Base-by-base conservation (phyloP, 2,888 invertebrate species). In the Philopedon plagiatum region DNA sequence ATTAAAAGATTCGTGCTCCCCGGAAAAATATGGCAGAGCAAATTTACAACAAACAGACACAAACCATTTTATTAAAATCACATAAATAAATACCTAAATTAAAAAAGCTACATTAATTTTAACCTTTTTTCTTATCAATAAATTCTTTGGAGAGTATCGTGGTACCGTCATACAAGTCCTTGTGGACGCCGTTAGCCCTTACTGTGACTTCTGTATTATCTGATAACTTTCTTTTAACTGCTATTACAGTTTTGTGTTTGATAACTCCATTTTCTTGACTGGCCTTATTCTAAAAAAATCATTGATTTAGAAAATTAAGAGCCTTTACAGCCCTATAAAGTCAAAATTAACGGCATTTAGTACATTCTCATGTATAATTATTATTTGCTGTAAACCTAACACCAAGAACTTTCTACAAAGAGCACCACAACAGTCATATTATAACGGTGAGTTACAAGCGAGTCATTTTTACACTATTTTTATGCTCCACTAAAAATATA, bases 101-200 rank as follows among this genome's bases (percentile, higher is more conserved):
- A 39, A 19, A 11, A 11, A 11, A n/a, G 9, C 15, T 29, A 18
- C 15, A 44, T 5, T 39, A 0, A 8, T 3, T 63, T 39, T 64
- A 64, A 54, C 63, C 63, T 15, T 64, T 64, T 21, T 64, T 64
- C 39, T 64, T 64, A 37, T 64, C 37, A 18, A n/a, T 26, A 23
- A 64, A 49, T 15, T 64, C 49, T 64, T 34, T 51, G 39, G 54
- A 34, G 0, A 64, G 11, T 11, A 62, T 32, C n/a, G 37, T 26
- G n/a, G 63, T 8, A 32, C 23, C 13, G 0, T 54, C 51, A 29
- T 29, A 54, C 9, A 54, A 15, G 2, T 54, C 18, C 18, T 29
- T 39, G 15, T 41, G 39, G 0, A 26, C 26, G 0, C 58, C 58
- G 26, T 41, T 41, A 0, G 15, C 39, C 21, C 26, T 26, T 4